Percentiles rank a stretch among this genome's conserved stretches.
These are phyloP conservation scores for Galago senegalensis DNA, from an alignment of 2,797 vertebrate species.

Conservation along the genomic window DNA sequence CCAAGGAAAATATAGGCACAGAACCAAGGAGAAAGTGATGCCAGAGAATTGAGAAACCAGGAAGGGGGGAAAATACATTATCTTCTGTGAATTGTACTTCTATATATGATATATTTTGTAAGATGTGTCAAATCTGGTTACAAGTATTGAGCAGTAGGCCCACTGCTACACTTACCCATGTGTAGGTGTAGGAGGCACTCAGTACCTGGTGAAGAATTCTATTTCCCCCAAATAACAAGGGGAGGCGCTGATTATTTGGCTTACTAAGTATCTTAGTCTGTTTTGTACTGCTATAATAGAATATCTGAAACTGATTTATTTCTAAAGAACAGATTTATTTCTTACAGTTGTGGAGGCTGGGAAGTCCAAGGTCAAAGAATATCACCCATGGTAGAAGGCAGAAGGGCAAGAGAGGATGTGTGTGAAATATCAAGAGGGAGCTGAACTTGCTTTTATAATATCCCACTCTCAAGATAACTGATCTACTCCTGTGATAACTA, in stretches of 20 bases:
- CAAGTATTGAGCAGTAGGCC: background rate
- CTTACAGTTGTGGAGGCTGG: background rate
- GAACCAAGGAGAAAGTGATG: background rate
- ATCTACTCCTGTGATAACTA: background rate
- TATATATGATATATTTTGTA: background rate
- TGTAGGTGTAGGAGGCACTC: background rate
- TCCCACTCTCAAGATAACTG: background rate
- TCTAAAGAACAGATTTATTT: background rate
- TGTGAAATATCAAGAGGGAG: background rate
- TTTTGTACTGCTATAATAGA: background rate
- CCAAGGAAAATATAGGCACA: slow-evolving; percentile 30
- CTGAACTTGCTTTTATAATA: background rate
- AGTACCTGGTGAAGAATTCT: background rate
- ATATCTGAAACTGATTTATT: background rate
- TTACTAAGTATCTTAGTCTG: background rate
- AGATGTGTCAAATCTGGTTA: slow-evolving; percentile 1
- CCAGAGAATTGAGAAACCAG: slow-evolving; percentile 5
- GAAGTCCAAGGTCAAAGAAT: background rate
- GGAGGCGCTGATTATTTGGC: background rate
- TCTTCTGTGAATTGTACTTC: slow-evolving; percentile 28
- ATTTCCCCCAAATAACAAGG: background rate
- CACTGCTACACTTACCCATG: background rate
- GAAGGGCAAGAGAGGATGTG: background rate
- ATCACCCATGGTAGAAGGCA: background rate
- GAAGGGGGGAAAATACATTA: background rate